Evolutionary conservation across 2,113 vertebrate species (phyloP).

Genomic region (Butastur rufipennis): DNA sequence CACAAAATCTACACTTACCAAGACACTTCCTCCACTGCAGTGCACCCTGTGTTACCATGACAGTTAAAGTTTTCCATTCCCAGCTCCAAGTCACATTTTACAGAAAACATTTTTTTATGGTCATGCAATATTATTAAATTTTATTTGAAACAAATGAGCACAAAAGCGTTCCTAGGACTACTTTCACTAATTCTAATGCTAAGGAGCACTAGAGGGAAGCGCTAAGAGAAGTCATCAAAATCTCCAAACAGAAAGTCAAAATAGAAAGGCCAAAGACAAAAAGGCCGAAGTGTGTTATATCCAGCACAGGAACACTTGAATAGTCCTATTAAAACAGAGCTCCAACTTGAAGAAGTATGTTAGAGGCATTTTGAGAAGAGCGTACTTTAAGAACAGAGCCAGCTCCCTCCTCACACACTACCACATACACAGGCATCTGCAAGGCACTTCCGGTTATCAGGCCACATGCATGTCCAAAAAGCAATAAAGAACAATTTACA

Average conservation of each 20-base stretch:
- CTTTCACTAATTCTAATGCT: background rate
- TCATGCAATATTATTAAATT: background rate
- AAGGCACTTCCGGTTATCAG: background rate
- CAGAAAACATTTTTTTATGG: background rate
- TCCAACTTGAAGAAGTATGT: background rate
- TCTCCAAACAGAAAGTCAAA: background rate
- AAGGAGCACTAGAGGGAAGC: background rate
- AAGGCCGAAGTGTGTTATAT: background rate
- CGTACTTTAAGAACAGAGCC: background rate
- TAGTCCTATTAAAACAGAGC: background rate
- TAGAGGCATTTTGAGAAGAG: background rate
- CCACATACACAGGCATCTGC: background rate
- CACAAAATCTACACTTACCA: rapidly evolving
- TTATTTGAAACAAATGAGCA: background rate
- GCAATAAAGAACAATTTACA: background rate
- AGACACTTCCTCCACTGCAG: background rate
- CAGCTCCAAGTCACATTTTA: background rate
- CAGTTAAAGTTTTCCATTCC: background rate
- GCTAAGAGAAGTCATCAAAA: background rate
- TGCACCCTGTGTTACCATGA: background rate
- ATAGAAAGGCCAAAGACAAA: background rate
- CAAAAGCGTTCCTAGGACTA: background rate
- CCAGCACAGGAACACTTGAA: background rate
- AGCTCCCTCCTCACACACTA: background rate
- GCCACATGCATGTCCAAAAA: background rate